A percentile compares a stretch with the other conserved stretches of the same genome.
phyloP scores from a whole-genome alignment of 2,888 invertebrate species.

The Drepanosiphum platanoidis region DNA sequence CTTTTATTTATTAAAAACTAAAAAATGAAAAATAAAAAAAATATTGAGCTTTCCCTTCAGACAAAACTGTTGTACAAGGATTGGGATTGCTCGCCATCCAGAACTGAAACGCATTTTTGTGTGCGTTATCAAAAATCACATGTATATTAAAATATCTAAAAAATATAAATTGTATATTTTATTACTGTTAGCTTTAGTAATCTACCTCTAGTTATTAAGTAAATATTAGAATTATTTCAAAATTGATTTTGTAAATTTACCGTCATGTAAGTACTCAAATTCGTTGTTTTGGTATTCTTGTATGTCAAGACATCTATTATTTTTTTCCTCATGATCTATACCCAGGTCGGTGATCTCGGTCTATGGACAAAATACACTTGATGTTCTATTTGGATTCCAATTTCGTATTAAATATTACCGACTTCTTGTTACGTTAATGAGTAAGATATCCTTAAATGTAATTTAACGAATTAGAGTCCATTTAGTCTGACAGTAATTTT shows the following conservation, averaged over 20 bases:
- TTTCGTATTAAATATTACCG: constrained; percentile 2
- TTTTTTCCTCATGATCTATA: constrained; percentile 29
- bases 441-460: neutral
- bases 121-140: constrained; percentile 35
- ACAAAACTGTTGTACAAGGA: constrained; percentile 41
- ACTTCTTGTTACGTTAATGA: neutral
- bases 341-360: constrained; percentile 49
- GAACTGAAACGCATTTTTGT: constrained; percentile 35
- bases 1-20: constrained; percentile 43
- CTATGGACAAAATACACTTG: neutral
- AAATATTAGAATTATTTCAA: constrained; percentile 38
- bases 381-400: constrained; percentile 1
- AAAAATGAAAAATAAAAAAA: constrained; percentile 1
- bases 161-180: constrained; percentile 57
- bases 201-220: constrained; percentile 50
- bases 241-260: constrained; percentile 35
- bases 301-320: neutral
- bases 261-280: constrained; percentile 30
- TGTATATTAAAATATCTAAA: constrained; percentile 47
- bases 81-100: constrained; percentile 32
- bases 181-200: constrained; percentile 54
- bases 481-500: neutral
- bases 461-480: neutral
- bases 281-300: constrained; percentile 5
- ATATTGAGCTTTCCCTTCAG: constrained; percentile 28